phyloP scores from a whole-genome alignment of 2,797 vertebrate genomes.

The Heliangelus exortis region DNA sequence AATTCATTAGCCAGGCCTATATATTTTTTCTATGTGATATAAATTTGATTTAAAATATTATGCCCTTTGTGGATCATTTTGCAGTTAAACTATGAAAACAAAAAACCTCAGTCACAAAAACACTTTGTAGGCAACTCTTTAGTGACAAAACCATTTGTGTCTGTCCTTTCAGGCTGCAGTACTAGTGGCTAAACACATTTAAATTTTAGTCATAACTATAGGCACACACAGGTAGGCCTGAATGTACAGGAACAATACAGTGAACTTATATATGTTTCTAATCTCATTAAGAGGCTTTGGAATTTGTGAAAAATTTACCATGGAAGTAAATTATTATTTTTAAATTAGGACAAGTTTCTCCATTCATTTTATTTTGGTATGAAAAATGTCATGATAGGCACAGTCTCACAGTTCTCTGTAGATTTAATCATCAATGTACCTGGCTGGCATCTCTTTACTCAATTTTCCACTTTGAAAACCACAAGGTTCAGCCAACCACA shows the following conservation, averaged over 20 bases:
- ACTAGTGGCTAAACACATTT: background rate
- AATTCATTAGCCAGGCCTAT: background rate
- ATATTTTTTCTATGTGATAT: background rate
- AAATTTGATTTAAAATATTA: background rate
- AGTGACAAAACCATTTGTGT: background rate
- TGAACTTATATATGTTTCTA: background rate
- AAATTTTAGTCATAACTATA: background rate
- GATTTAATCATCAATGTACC: slow-evolving; percentile 22
- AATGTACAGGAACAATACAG: background rate
- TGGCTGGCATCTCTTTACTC: background rate
- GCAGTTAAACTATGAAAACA: background rate
- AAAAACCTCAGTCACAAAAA: background rate
- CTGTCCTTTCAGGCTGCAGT: background rate
- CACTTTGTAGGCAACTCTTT: background rate
- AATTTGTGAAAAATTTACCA: background rate
- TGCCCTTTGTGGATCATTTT: background rate
- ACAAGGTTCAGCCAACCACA: slow-evolving; percentile 7
- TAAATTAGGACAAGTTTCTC: background rate
- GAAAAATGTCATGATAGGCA: background rate
- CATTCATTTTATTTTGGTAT: background rate
- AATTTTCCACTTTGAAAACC: background rate
- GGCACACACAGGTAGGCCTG: background rate
- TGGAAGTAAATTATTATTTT: background rate
- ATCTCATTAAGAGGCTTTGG: background rate
- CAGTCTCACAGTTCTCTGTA: background rate